Base-by-base conservation (phyloP, 2,888 invertebrate species). In the Drosophila hamatofila region DNA sequence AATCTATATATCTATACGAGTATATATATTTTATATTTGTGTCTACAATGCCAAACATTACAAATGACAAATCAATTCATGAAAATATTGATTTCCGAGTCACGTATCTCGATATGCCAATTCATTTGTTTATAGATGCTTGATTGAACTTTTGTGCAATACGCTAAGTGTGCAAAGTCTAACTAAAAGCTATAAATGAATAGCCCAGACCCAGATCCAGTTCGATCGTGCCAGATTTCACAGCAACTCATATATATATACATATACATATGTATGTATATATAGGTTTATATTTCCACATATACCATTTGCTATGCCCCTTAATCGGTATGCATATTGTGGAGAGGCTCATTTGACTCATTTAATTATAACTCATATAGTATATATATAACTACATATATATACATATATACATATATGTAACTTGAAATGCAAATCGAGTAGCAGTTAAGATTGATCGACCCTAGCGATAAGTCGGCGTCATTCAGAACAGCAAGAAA, bases 291-390 rank as follows among this genome's bases (percentile, higher is more conserved):
- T 11, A 33, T 54, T 64, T 27, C 14, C 27, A 35, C 33, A 37
- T 42, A 57, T 49, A 60, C 44, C 51, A 61, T 39, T 61, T 55
- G 64, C 63, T 58, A 56, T 62, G 54, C 63, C 70, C 46, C 62
- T 65, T 66, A 69, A 82, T 87, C 82, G 79, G 74, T 74, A 83
- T 87, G 85, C 72, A 82, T 74, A 74, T 66, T 74, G 23, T 16
- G 51, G 65, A 58, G 2, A 65, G 44, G 70, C 62, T 75, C 67
- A 75, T 66, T 80, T 74, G 63, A 60, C 60, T 41, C 44, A 23
- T 8, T 70, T 72, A 70, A 75, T 81, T 72, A 70, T 69, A 77
- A 68, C 61, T 59, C 46, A 33, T 12, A 37, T 54, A 23, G 21
- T 21, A 37, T n/a, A n/a, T 41, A 18, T 2, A 33, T 33, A 30